Conservation (phyloP, 2,888 invertebrate species). For the Polymixis flavicincta region DNA sequence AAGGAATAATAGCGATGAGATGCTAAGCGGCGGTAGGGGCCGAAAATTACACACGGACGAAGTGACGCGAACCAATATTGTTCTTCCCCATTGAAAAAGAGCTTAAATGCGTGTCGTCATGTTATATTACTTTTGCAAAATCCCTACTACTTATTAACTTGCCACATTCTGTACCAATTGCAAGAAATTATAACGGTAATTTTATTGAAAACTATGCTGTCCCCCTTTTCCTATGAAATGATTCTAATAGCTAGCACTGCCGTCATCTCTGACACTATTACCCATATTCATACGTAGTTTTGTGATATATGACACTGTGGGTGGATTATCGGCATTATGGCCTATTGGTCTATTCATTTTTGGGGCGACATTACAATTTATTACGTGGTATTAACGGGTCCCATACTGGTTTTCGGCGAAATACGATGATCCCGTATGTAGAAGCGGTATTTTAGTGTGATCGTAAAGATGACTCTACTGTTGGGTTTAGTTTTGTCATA, state of each 20-base stretch:
- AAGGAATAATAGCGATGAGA: no score
- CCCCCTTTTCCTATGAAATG: constrained; percentile 3
- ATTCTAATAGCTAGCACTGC: constrained; percentile 8
- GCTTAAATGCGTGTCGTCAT: background rate
- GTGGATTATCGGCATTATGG: constrained; percentile 61
- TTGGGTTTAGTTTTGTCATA: constrained; percentile 9
- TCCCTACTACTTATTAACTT: background rate
- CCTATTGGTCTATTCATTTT: constrained; percentile 67
- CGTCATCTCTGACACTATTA: constrained; percentile 59
- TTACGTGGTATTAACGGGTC: constrained; percentile 63
- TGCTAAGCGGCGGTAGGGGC: no score
- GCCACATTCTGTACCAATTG: constrained; percentile 1
- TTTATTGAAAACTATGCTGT: constrained; percentile 37
- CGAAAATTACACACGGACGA: no score
- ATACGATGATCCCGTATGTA: constrained; percentile 13
- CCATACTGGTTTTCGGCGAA: constrained; percentile 42
- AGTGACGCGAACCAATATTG: no score
- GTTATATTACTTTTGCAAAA: background rate
- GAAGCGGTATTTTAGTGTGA: constrained; percentile 9
- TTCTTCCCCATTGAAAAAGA: background rate
- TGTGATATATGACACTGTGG: constrained; percentile 70
- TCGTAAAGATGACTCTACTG: constrained; percentile 17
- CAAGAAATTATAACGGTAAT: constrained; percentile 35
- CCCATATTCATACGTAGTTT: constrained; percentile 38
- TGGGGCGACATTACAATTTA: constrained; percentile 69